Conservation (phyloP, 2,113 vertebrate genomes). For the Bos javanicus region DNA sequence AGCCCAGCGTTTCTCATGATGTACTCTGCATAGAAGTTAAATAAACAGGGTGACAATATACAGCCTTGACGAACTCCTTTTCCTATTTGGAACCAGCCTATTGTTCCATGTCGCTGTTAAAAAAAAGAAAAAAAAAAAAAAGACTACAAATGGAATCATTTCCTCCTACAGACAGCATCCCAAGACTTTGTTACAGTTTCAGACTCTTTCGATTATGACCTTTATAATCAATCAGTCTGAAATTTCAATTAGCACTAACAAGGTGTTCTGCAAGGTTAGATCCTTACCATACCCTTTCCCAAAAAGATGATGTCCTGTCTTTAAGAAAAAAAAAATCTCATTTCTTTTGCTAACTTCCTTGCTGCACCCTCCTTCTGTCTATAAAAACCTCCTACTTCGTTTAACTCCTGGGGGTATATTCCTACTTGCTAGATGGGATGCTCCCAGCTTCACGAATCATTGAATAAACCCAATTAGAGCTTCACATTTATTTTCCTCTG, state of each 20-base stretch:
- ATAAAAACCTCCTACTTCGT: neutral
- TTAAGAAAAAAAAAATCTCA: neutral
- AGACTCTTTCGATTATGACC: neutral
- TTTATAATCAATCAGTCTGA: neutral
- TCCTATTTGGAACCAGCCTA: no score
- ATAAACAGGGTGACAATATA: no score
- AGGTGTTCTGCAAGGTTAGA: neutral
- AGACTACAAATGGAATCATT: neutral
- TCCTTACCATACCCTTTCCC: neutral
- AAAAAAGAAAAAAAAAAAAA: neutral
- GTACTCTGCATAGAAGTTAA: no score
- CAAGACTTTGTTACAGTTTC: neutral
- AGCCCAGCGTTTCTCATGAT: no score
- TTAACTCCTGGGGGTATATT: neutral
- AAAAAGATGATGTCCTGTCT: neutral
- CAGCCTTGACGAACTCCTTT: no score
- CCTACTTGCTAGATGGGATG: neutral
- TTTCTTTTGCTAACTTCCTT: neutral
- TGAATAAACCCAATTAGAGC: neutral
- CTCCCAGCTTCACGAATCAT: neutral
- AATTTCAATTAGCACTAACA: neutral
- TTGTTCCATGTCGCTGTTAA: neutral
- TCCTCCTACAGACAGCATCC: neutral
- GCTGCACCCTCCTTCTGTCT: neutral
- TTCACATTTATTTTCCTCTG: neutral